Evolutionary conservation across 2,888 invertebrate species (phyloP).

Genomic region (Heliconius charithonia): DNA sequence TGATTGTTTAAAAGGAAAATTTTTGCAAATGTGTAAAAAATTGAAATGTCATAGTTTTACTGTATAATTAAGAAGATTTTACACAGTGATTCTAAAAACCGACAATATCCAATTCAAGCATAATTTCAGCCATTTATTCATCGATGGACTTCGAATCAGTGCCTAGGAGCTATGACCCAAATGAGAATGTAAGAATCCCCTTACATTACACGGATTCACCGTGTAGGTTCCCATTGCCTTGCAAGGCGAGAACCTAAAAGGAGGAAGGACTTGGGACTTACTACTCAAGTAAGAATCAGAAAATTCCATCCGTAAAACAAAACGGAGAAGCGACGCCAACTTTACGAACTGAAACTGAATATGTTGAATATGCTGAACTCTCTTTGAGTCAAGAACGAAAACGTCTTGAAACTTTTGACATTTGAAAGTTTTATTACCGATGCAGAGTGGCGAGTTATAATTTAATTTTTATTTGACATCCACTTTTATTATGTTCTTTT

Average conservation of each 20-base stretch:
- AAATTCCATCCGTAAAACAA: neutral
- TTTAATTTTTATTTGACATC: constrained; percentile 10
- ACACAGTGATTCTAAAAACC: neutral
- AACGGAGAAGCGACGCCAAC: constrained; percentile 4
- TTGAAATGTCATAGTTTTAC: neutral
- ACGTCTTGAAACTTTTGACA: constrained; percentile 39
- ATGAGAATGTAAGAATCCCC: neutral
- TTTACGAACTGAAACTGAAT: constrained; percentile 26
- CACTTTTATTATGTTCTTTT: neutral
- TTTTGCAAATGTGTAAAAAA: neutral
- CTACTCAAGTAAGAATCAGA: neutral
- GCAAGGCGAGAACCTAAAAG: neutral
- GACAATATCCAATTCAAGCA: too few species aligned
- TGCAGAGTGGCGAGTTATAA: constrained; percentile 7
- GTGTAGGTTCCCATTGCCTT: neutral
- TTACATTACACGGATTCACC: neutral
- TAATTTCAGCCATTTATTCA: neutral
- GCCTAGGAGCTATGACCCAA: neutral
- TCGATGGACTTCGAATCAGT: neutral
- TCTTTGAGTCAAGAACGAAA: constrained; percentile 33
- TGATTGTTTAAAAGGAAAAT: neutral
- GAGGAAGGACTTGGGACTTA: neutral
- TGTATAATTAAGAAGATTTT: neutral
- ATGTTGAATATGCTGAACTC: constrained; percentile 18
- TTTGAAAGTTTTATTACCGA: constrained; percentile 36